Conservation (phyloP, 1,140 invertebrate genomes). For the Bombus ignitus region DNA sequence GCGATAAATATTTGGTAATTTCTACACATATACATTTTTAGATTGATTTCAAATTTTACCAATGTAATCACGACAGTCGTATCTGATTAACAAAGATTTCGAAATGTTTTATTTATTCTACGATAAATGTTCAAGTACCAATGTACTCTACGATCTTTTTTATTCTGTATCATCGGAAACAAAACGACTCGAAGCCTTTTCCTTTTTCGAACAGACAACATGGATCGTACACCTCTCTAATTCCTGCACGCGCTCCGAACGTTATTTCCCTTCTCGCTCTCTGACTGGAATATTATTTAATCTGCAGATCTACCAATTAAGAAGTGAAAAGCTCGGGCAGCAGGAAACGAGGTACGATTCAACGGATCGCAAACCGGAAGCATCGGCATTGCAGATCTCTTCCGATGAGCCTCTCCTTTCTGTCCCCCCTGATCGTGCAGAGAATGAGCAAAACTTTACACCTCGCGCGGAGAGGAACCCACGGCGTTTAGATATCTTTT, state of each 20-base stretch:
- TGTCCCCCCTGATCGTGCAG: background rate
- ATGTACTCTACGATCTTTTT: background rate
- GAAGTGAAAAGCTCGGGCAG: constrained; percentile 57
- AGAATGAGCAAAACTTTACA: background rate
- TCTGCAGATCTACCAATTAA: constrained; percentile 56
- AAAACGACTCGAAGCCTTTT: background rate
- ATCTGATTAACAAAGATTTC: background rate
- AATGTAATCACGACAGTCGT: background rate
- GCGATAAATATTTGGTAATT: background rate
- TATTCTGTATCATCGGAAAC: background rate
- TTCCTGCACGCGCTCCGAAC: background rate
- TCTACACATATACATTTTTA: too few species aligned
- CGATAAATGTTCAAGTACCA: background rate
- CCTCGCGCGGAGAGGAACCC: too few species aligned
- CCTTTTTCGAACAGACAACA: background rate
- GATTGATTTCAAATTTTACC: background rate
- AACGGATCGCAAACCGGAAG: constrained; percentile 40
- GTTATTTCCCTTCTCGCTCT: background rate
- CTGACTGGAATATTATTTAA: constrained; percentile 54
- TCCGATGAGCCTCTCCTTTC: constrained; percentile 1
- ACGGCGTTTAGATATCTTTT: constrained; percentile 5
- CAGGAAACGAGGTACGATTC: constrained; percentile 33
- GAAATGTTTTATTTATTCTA: background rate
- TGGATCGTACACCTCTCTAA: background rate
- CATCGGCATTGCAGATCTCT: background rate